Conservation (phyloP, 2,888 invertebrate species). For the Philereme transversata region DNA sequence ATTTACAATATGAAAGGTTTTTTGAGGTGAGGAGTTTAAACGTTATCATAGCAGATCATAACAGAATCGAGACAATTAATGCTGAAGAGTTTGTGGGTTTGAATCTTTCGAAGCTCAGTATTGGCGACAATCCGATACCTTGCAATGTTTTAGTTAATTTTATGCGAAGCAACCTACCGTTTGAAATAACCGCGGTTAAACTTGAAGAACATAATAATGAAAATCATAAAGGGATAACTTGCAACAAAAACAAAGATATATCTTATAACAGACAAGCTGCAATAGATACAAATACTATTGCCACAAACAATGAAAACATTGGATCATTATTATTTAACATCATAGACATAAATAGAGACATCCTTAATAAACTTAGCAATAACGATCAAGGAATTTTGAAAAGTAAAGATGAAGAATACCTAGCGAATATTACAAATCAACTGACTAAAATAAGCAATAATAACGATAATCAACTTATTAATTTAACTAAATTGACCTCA, state of each 20-base stretch:
- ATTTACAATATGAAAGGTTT: conserved; percentile 60
- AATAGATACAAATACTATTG: neutral
- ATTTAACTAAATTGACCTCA: conserved; percentile 34
- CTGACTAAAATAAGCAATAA: conserved; percentile 35
- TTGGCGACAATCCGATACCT: conserved; percentile 67
- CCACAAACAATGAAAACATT: neutral
- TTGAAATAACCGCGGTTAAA: conserved; percentile 51
- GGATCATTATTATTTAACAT: conserved; percentile 35
- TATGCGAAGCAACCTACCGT: conserved; percentile 36
- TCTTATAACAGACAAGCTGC: conserved; percentile 10
- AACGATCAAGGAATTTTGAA: conserved; percentile 14
- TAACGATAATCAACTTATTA: conserved; percentile 31
- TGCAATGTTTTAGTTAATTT: conserved; percentile 56
- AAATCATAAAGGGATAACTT: conserved; percentile 47
- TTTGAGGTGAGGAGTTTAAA: conserved; percentile 53
- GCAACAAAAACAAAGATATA: conserved; percentile 37
- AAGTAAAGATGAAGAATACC: conserved; percentile 28
- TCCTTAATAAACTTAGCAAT: conserved; percentile 32
- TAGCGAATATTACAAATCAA: conserved; percentile 35
- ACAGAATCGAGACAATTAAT: conserved; percentile 53
- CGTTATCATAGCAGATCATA: conserved; percentile 59
- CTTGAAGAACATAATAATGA: conserved; percentile 44
- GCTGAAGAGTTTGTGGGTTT: conserved; percentile 54
- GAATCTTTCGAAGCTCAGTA: conserved; percentile 54
- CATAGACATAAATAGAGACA: conserved; percentile 31